Conservation (phyloP, 2,113 vertebrate genomes). For the Oreochromis niloticus region DNA sequence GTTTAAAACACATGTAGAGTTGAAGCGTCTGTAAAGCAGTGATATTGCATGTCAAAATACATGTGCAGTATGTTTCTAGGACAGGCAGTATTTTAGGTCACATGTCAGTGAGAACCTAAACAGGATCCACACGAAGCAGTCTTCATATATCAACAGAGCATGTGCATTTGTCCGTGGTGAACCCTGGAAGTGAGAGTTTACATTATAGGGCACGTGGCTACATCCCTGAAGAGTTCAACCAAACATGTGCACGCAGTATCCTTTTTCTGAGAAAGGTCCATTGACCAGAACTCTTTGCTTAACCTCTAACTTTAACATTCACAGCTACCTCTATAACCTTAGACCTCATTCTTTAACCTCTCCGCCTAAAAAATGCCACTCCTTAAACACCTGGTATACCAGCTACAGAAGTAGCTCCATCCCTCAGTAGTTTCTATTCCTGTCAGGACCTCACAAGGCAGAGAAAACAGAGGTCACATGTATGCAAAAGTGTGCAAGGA, state of each 20-base stretch:
- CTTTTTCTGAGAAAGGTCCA: conserved; percentile 12
- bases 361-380: not conserved
- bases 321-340: not conserved
- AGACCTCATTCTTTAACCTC: not conserved
- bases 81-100: not conserved
- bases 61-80: not conserved
- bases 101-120: not conserved
- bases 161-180: conserved; percentile 34
- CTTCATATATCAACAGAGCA: conserved; percentile 17
- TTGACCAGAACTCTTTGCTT: not conserved
- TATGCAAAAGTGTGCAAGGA: not conserved
- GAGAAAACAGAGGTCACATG: conserved; percentile 23
- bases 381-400: conserved; percentile 22
- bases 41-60: not conserved
- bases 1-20: not conserved
- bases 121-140: conserved; percentile 3
- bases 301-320: not conserved
- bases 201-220: not conserved
- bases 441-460: conserved; percentile 23
- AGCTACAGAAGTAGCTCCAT: conserved; percentile 2
- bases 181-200: conserved; percentile 24
- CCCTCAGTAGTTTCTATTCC: conserved; percentile 38
- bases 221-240: not conserved
- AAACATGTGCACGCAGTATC: not conserved
- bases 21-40: not conserved